Conservation (phyloP, 2,888 invertebrate genomes). For the Sericinus montela region DNA sequence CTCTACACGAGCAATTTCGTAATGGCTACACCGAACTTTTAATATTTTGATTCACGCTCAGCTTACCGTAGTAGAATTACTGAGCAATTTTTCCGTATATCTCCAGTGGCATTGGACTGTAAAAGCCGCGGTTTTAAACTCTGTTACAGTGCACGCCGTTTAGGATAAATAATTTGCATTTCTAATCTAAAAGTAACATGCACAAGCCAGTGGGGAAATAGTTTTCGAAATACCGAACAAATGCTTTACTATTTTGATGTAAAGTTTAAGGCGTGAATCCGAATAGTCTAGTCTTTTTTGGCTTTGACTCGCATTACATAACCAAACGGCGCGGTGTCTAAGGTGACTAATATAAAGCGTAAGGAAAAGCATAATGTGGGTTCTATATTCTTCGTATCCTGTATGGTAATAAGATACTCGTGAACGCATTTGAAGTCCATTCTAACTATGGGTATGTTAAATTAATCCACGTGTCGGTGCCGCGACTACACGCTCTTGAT, state of each 20-base stretch:
- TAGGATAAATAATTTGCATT: conserved; percentile 14
- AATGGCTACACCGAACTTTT: conserved; percentile 36
- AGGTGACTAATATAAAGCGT: conserved; percentile 11
- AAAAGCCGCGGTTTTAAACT: not conserved
- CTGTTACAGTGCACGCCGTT: not conserved
- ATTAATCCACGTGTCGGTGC: conserved; percentile 23
- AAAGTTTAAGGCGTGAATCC: conserved; percentile 8
- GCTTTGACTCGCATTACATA: conserved; percentile 12
- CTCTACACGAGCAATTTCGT: conserved; percentile 28
- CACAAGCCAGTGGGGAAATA: conserved; percentile 2
- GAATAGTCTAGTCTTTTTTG: conserved; percentile 15
- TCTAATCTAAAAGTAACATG: conserved; percentile 16
- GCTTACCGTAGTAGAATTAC: conserved; percentile 30
- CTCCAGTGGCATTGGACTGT: not conserved
- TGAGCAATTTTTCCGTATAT: not conserved
- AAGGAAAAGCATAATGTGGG: conserved; percentile 7
- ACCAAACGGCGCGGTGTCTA: conserved; percentile 11
- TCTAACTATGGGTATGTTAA: not conserved
- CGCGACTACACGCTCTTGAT: conserved; percentile 13
- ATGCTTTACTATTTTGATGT: conserved; percentile 16
- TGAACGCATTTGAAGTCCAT: not conserved
- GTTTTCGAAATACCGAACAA: not conserved
- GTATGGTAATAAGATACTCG: not conserved
- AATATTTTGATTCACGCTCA: conserved; percentile 51
- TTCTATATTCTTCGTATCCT: conserved; percentile 6